phyloP scores from a whole-genome alignment of 2,113 vertebrate species.

The Caranx ignobilis region DNA sequence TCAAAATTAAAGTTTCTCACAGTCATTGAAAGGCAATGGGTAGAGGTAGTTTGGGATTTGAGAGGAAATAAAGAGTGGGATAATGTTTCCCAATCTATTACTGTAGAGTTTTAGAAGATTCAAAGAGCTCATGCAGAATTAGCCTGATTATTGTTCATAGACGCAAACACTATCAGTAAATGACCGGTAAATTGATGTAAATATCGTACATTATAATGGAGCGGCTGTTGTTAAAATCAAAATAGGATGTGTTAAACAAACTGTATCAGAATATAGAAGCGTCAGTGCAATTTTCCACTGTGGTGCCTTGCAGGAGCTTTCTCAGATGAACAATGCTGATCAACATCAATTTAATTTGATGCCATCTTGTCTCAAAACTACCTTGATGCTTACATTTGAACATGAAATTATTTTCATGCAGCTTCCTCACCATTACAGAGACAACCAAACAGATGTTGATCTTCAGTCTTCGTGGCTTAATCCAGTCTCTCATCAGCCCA shows the following conservation, averaged over 20 bases:
- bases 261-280: not conserved
- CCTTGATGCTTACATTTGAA: conserved; percentile 43
- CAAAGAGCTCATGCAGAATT: not conserved
- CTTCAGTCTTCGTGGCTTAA: not conserved
- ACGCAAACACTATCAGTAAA: not conserved
- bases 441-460: not conserved
- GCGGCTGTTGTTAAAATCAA: not conserved
- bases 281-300: not conserved
- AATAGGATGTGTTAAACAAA: conserved; percentile 19
- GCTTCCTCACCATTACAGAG: not conserved
- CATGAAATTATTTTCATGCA: conserved; percentile 26
- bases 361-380: conserved; percentile 28
- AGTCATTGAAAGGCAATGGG: not conserved
- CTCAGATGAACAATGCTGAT: conserved; percentile 18
- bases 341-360: conserved; percentile 41
- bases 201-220: not conserved
- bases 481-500: not conserved
- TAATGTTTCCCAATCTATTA: not conserved
- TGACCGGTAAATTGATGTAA: not conserved
- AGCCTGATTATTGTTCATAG: not conserved
- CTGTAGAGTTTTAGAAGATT: not conserved
- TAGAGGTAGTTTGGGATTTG: not conserved
- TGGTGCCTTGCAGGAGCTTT: conserved; percentile 14
- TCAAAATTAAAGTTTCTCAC: not conserved
- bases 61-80: not conserved